Evolutionary conservation across 2,113 vertebrate species (phyloP).

Genomic region (Cebidichthys violaceus): DNA sequence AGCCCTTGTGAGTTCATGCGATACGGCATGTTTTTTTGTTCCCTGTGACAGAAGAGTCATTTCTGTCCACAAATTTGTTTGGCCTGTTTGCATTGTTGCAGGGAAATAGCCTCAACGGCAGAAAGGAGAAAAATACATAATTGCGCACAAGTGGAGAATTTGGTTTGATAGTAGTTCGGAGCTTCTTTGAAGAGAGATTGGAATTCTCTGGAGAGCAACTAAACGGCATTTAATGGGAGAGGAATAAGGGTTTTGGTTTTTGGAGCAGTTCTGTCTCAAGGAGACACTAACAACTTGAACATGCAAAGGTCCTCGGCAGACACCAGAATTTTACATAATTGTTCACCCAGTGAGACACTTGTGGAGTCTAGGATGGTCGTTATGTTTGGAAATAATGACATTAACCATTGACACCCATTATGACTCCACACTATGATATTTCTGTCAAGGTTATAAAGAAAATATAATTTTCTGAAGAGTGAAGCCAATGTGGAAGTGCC

Average conservation of each 20-base stretch:
- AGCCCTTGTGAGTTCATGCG: conserved; percentile 26
- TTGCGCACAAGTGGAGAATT: conserved; percentile 31
- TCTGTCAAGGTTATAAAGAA: not conserved
- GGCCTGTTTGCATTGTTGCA: conserved; percentile 24
- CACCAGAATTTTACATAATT: not conserved
- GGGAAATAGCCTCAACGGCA: conserved; percentile 4
- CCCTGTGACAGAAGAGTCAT: conserved; percentile 19
- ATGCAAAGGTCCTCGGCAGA: not conserved
- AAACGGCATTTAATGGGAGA: conserved; percentile 49
- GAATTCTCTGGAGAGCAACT: conserved; percentile 33
- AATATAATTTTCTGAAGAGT: not conserved
- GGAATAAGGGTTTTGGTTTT: conserved; percentile 51
- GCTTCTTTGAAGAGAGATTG: conserved; percentile 37
- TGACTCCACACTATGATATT: not conserved
- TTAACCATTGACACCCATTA: conserved; percentile 6
- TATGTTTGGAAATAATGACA: conserved; percentile 7
- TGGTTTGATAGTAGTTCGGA: conserved; percentile 15
- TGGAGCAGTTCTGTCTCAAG: conserved; percentile 16
- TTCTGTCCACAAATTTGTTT: conserved; percentile 25
- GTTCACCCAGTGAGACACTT: not conserved
- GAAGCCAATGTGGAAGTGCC: too few species aligned
- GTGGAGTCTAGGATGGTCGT: not conserved
- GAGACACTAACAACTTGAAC: conserved; percentile 21
- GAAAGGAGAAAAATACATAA: conserved; percentile 34
- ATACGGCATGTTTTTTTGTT: conserved; percentile 31